Evolutionary conservation across 2,888 invertebrate genomes (phyloP), one percentile per base, ranked within the genome.

Genomic region (Hemithea aestivaria): DNA sequence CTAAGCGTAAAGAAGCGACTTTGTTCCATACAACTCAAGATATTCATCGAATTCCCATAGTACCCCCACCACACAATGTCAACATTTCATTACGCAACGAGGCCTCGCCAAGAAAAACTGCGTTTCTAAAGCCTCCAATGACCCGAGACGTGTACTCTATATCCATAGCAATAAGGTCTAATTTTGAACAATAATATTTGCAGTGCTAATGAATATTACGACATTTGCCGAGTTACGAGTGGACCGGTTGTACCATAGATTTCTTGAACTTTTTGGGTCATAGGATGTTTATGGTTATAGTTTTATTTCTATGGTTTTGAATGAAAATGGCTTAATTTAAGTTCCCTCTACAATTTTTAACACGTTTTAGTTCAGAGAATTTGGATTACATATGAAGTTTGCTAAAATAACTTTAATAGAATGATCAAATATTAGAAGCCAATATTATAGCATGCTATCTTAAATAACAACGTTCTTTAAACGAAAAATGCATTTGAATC

Each of bases 71-170:
- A 58, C 58, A 65, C 78, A 78, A 75, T 83, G 82, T 82, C 82
- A 82, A 81, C 82, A 82, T 63, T 65, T 79, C 61, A 69, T 83
- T 82, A 79, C 82, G 82, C 80, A 83, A 83, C 56, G 54, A 74
- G 77, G 65, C 82, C 82, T 79, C 78, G 74, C 59, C 54, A 66
- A 67, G 70, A 74, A 75, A 74, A 74, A 75, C 66, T 64, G 65
- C 70, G 66, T 72, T 71, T 73, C 73, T 72, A 73, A 71, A 67
- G 28, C 44, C 46, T 44, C 41, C 28, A 51, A 51, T 60, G 27
- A 36, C 52, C 44, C 47, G 33, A 36, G 21, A 38, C 47, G 25
- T 40, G 27, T 30, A 40, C 62, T 58, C 54, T 67, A 65, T 53
- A 20, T 1, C 29, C 6, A 38, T 24, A 21, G 28, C 0, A 8